Percentiles rank a stretch among this genome's conserved stretches.
phyloP scores from a whole-genome alignment of 1,140 invertebrate species.

The Atta texana region DNA sequence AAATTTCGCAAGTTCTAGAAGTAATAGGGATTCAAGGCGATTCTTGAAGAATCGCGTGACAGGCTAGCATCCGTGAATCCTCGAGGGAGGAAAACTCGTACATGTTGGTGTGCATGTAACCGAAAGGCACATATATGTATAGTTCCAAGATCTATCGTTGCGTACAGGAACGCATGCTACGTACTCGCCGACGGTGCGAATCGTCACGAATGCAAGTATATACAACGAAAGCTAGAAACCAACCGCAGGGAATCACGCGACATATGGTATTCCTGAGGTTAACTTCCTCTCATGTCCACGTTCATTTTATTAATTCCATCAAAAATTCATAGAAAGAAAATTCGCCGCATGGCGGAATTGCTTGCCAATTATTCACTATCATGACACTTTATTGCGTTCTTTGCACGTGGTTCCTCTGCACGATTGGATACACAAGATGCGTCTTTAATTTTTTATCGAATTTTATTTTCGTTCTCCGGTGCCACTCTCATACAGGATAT shows the following conservation, averaged over 20 bases:
- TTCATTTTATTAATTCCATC: constrained; percentile 78
- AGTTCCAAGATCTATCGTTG: constrained; percentile 50
- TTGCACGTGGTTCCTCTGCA: background rate
- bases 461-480: background rate
- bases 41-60: constrained; percentile 78
- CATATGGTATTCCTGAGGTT: constrained; percentile 75
- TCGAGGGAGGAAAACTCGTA: constrained; percentile 58
- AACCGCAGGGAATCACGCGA: constrained; percentile 80
- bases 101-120: background rate
- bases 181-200: constrained; percentile 57
- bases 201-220: constrained; percentile 73
- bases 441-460: background rate
- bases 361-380: background rate
- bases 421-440: background rate
- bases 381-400: background rate
- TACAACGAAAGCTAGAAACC: constrained; percentile 59
- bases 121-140: constrained; percentile 46
- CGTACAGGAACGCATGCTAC: constrained; percentile 52
- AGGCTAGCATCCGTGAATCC: constrained; percentile 69
- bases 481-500: too few relatives aligned
- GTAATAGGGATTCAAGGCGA: background rate
- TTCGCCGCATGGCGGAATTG: background rate
- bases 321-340: constrained; percentile 27
- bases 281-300: constrained; percentile 77
- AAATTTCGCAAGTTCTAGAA: background rate